A percentile compares a stretch with the other conserved stretches of the same genome.
phyloP scores from a whole-genome alignment of 2,113 vertebrate genomes.

The Dicerorhinus sumatrensis region DNA sequence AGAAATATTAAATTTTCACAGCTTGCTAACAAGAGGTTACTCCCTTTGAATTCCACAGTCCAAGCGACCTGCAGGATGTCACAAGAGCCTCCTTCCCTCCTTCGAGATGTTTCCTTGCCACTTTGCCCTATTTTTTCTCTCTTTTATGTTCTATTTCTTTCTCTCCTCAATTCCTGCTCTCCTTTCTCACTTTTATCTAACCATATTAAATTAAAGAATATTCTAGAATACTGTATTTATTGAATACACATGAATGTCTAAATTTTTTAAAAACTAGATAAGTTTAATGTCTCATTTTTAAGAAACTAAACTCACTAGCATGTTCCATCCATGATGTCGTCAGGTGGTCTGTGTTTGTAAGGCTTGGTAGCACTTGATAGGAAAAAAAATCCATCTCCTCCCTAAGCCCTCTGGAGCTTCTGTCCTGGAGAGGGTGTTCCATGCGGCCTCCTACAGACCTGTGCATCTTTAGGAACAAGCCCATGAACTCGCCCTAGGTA shows the following conservation, averaged over 20 bases:
- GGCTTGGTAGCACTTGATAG: neutral
- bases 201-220: neutral
- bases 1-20: neutral
- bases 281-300: neutral
- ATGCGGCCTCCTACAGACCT: neutral
- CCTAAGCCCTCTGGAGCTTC: neutral
- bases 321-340: neutral
- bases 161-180: neutral
- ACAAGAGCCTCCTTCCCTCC: neutral
- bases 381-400: neutral
- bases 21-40: neutral
- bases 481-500: neutral
- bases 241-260: neutral
- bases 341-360: neutral
- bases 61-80: neutral
- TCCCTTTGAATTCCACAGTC: neutral
- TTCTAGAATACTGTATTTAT: neutral
- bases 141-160: neutral
- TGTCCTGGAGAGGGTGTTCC: neutral
- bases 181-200: neutral
- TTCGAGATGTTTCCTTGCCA: neutral
- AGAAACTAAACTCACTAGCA: neutral
- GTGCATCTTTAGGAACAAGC: neutral
- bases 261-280: neutral
- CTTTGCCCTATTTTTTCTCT: neutral